phyloP scores from a whole-genome alignment of 2,113 vertebrate genomes.

The Leptodactylus fuscus region DNA sequence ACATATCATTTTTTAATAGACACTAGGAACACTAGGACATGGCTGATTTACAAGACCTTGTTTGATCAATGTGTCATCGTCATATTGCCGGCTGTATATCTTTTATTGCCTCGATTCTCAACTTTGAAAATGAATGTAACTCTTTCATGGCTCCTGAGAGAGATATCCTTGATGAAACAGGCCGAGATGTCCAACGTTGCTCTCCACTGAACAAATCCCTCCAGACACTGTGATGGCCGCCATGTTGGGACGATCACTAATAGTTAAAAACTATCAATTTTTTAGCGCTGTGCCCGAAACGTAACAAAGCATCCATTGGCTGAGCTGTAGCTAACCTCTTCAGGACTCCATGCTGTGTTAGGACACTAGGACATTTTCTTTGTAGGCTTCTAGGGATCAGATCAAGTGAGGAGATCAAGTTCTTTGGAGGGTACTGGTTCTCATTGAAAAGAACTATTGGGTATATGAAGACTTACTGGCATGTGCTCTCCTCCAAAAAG shows the following conservation, averaged over 20 bases:
- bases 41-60: conserved; percentile 38
- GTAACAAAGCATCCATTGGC: too few relatives aligned
- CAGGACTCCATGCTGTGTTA: too few relatives aligned
- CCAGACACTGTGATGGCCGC: background rate
- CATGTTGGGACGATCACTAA: background rate
- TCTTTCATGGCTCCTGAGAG: conserved; percentile 9
- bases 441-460: too few relatives aligned
- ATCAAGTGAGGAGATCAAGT: too few relatives aligned
- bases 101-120: conserved; percentile 11
- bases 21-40: conserved; percentile 38
- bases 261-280: too few relatives aligned
- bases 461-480: too few relatives aligned
- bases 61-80: conserved; percentile 48
- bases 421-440: too few relatives aligned
- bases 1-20: conserved; percentile 49
- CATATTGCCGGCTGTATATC: conserved; percentile 29
- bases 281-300: too few relatives aligned
- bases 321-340: too few relatives aligned
- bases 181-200: background rate
- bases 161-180: background rate
- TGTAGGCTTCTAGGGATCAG: too few relatives aligned
- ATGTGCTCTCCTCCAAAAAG: too few relatives aligned
- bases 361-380: too few relatives aligned
- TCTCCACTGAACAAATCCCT: background rate
- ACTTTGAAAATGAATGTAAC: conserved; percentile 22